phyloP scores from a whole-genome alignment of 1,140 invertebrate species.

The Nasonia vitripennis region DNA sequence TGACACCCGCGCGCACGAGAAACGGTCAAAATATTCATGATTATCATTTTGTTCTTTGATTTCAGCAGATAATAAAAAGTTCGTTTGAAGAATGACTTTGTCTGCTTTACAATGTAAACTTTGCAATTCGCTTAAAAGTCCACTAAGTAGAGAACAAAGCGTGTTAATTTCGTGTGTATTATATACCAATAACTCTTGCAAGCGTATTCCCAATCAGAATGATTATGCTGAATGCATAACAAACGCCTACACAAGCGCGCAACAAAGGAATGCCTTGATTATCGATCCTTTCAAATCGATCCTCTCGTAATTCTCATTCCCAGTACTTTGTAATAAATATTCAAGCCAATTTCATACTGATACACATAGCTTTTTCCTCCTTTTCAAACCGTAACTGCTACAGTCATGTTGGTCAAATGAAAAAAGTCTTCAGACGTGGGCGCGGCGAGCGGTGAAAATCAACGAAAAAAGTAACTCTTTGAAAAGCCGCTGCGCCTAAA shows the following conservation, averaged over 20 bases:
- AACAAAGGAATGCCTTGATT: conserved; percentile 44
- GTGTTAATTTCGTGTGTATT: conserved; percentile 40
- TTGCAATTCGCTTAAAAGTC: conserved; percentile 4
- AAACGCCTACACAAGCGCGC: conserved; percentile 40
- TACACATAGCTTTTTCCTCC: not conserved
- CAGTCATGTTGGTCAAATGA: too few relatives aligned
- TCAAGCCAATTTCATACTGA: not conserved
- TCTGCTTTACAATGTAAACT: conserved; percentile 17
- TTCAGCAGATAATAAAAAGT: not conserved
- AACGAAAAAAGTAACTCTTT: not conserved
- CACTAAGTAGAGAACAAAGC: conserved; percentile 46
- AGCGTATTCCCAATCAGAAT: conserved; percentile 56
- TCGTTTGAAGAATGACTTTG: not conserved
- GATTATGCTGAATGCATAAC: conserved; percentile 49
- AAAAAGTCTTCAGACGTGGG: not conserved
- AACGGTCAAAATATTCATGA: not conserved
- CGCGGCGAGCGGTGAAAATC: not conserved
- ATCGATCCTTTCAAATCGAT: conserved; percentile 50
- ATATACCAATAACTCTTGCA: conserved; percentile 37
- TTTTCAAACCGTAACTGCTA: not conserved
- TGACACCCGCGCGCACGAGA: too few relatives aligned
- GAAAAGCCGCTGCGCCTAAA: not conserved
- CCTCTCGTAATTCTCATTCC: conserved; percentile 40
- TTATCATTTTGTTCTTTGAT: not conserved
- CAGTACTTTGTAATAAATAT: conserved; percentile 1